A percentile compares a stretch with the other conserved stretches of the same genome.
These are phyloP conservation scores for Apis cerana DNA, from an alignment of 1,140 invertebrate genomes.

Conservation along the genomic window DNA sequence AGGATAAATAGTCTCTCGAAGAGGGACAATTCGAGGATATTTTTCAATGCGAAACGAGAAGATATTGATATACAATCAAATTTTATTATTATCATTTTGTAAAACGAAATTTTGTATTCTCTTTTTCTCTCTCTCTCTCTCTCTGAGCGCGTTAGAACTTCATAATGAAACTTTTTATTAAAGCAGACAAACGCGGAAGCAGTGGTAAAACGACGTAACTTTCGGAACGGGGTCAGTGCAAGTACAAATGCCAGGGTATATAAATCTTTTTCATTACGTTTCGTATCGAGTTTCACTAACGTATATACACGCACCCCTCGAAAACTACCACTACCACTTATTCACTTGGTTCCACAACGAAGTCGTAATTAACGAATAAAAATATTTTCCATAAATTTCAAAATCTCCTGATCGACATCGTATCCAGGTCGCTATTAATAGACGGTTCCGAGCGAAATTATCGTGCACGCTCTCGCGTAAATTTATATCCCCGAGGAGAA, in stretches of 20 bases:
- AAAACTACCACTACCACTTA: no score
- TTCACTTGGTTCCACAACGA: background rate
- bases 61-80: no score
- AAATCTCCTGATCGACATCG: background rate
- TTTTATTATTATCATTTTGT: no score
- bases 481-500: conserved; percentile 16
- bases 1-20: no score
- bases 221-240: background rate
- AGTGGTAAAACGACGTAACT: background rate
- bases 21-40: no score
- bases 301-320: no score
- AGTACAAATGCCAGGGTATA: background rate
- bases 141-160: background rate
- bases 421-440: conserved; percentile 10
- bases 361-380: background rate
- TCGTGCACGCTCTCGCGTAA: conserved; percentile 7
- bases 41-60: no score
- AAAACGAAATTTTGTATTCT: no score
- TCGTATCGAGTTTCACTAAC: background rate
- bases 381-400: background rate
- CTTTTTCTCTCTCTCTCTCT: no score
- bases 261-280: background rate
- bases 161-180: background rate
- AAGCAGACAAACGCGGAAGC: background rate
- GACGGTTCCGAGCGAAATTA: background rate